Evolutionary conservation across 2,888 invertebrate species (phyloP), one percentile per base, ranked within the genome.

Genomic region (Amiota minor): DNA sequence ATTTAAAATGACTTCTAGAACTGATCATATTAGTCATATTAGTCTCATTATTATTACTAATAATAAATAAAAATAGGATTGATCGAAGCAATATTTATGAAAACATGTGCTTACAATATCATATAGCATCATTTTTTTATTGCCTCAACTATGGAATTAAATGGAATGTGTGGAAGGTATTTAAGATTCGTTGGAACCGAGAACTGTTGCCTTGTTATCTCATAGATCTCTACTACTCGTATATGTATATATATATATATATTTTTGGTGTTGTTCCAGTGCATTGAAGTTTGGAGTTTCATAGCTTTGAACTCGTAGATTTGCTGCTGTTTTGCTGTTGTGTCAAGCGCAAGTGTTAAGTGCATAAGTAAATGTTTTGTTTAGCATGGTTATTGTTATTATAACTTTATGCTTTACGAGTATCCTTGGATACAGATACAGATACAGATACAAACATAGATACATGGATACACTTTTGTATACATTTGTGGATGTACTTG

Each of bases 361-460:
- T 59, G 65, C 65, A 65, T 65, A 65, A 84, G 84, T 77, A 84
- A 83, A 85, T 84, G 83, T 85, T 83, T 81, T 84, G 78, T 80
- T 70, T 76, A 56, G 78, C 61, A 71, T 68, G 71, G 59, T 74
- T 83, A 80, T 83, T 86, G 85, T 84, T 83, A 79, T 85, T 75
- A 85, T 83, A 84, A 80, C 83, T 82, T 83, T 82, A 77, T 83
- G 81, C 79, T 81, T 78, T 79, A 71, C n/a, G n/a, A n/a, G n/a
- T 78, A 75, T 62, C 9, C 46, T 35, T 64, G n/a, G n/a, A 10
- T 55, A 14, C 16, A 55, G n/a, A 12, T 55, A 14, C 16, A 55
- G n/a, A 12, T 14, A n/a, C n/a, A 9, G n/a, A 55, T 55, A 55
- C n/a, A 14, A n/a, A n/a, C 18, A 56, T 18, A 56, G 16, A n/a